Base-by-base conservation (phyloP, 2,797 vertebrate genomes). In the Fringilla coelebs region DNA sequence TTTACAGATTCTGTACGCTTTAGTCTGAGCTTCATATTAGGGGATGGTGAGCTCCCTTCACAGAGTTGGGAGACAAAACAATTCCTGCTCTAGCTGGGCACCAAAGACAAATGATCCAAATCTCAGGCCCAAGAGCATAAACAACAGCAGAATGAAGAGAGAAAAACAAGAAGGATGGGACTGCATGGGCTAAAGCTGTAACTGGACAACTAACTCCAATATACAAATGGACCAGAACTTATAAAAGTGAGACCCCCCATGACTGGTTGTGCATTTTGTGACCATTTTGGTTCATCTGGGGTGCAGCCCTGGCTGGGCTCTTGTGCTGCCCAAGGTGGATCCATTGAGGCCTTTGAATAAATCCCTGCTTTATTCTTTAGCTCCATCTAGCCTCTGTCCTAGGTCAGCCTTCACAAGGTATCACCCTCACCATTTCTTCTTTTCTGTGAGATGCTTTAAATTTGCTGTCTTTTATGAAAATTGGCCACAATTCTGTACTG, bases 201-300 rank as follows among this genome's bases (percentile, higher is more conserved):
- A 60, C 1, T 60, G 8, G 12, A 29, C 12, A 19, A 38, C 38
- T 5, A 38, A 60, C 12, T 38, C 36, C 58, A 60, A 38, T 4
- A 29, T 60, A 12, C 26, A 38, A 38, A 60, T 60, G 8, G 5
- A 60, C 0, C 36, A 60, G 6, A 60, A 29, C 17, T 29, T 7
- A 5, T 5, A 19, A 19, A 60, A 38, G 12, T 60, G 36, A 28
- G 6, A 38, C 12, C 28, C 12, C 17, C 3, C 0, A 0, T 38
- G 36, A 19, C 17, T 6, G 4, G 25, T 3, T 1, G 8, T 28
- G 8, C 36, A 60, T 60, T 60, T 60, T 61, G 36, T 29, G 58
- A 19, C 36, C 36, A 40, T 40, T 61, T 40, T 29, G 58, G 36
- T 40, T 7, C 26, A 20, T 29, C 26, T 29, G 40, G 36, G 26